Percentiles rank a stretch among this genome's conserved stretches.
phyloP scores from a whole-genome alignment of 2,797 vertebrate genomes.

The Macroramphosus scolopax region DNA sequence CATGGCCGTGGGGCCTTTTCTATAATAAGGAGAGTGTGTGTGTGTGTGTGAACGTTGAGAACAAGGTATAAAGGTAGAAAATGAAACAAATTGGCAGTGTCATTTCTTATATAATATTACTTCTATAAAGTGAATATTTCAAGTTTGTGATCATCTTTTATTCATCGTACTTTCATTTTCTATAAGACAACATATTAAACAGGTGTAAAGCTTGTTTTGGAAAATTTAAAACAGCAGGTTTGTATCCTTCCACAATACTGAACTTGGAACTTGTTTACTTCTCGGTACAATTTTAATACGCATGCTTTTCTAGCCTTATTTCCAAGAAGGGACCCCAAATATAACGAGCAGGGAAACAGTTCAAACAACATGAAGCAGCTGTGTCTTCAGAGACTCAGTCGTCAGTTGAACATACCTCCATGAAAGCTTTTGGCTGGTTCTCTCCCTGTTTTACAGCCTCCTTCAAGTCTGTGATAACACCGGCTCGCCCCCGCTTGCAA shows the following conservation, averaged over 20 bases:
- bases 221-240: too few relatives aligned
- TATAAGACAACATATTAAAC: conserved; percentile 11
- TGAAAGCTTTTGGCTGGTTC: conserved; percentile 12
- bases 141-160: neutral
- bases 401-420: conserved; percentile 18
- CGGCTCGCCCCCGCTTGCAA: neutral
- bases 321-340: neutral
- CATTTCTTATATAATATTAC: conserved; percentile 1
- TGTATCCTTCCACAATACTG: too few relatives aligned
- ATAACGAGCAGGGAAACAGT: too few relatives aligned
- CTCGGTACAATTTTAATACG: conserved; percentile 3
- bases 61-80: neutral
- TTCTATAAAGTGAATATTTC: neutral
- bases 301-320: conserved; percentile 7
- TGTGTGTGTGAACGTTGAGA: neutral
- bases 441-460: conserved; percentile 22
- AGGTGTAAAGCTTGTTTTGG: too few relatives aligned
- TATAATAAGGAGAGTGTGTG: conserved; percentile 51
- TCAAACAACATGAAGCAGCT: too few relatives aligned
- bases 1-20: conserved; percentile 42
- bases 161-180: conserved; percentile 12
- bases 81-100: neutral
- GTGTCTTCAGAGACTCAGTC: conserved; percentile 13
- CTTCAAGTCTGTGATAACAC: conserved; percentile 4
- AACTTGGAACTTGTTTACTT: too few relatives aligned